phyloP scores from a whole-genome alignment of 2,797 vertebrate species.

The Diplodus puntazzo region DNA sequence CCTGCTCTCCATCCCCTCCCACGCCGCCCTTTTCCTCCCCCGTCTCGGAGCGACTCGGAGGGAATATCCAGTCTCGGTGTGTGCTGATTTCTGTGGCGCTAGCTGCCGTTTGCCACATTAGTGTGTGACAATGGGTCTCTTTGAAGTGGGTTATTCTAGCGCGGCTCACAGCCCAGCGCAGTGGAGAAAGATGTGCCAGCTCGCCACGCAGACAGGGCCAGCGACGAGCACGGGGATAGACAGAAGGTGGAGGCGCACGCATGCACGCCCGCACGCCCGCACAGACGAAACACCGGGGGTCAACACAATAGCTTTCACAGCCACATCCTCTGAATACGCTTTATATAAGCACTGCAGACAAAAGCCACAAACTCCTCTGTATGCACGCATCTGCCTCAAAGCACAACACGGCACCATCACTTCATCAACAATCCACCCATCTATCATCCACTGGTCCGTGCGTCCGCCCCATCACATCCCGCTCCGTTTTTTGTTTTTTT shows the following conservation, averaged over 20 bases:
- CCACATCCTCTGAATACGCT: constrained; percentile 62
- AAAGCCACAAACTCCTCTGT: constrained; percentile 45
- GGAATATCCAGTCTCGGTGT: constrained; percentile 74
- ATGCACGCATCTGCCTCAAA: constrained; percentile 35
- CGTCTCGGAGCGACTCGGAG: constrained; percentile 58
- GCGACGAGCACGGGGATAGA: constrained; percentile 53
- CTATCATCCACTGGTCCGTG: constrained; percentile 32
- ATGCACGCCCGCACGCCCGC: constrained; percentile 40
- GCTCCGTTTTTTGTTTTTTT: constrained; percentile 14
- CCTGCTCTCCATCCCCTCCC: constrained; percentile 26
- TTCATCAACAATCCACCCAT: constrained; percentile 42
- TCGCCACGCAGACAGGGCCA: constrained; percentile 67
- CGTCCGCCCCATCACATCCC: constrained; percentile 1
- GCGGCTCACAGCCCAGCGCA: constrained; percentile 64
- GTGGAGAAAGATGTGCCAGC: constrained; percentile 68
- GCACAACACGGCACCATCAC: constrained; percentile 33
- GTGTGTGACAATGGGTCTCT: constrained; percentile 78
- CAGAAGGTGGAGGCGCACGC: constrained; percentile 39
- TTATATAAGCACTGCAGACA: constrained; percentile 62
- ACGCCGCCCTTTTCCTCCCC: constrained; percentile 38
- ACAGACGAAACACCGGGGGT: constrained; percentile 58
- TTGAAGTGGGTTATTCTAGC: constrained; percentile 82
- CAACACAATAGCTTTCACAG: constrained; percentile 67
- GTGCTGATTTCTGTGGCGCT: constrained; percentile 70
- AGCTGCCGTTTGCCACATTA: constrained; percentile 79